Base-by-base conservation (phyloP, 2,797 vertebrate species). In the Potorous gilbertii region DNA sequence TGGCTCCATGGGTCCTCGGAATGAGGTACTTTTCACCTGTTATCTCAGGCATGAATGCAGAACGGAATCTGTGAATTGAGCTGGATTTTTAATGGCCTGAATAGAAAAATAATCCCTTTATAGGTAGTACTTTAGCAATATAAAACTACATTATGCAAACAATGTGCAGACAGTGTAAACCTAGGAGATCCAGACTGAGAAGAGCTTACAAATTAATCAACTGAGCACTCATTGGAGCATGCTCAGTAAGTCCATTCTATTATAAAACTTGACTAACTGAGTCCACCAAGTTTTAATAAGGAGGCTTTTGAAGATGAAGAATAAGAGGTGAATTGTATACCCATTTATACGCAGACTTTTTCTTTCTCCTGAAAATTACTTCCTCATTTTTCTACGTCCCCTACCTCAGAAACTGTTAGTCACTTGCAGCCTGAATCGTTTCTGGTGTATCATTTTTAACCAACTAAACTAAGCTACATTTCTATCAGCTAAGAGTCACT, bases 61-160 rank as follows among this genome's bases (percentile, higher is more conserved):
- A 97, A 92, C 1, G 13, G n/a, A 97, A 97, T 96, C 98, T 98
- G 24, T 96, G 98, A 97, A 97, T 98, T 98, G 98, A 97, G 97
- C 97, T 96, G 56, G 95, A 94, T 96, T 98, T 97, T 98, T 98
- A 98, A 98, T 98, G 97, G 96, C 96, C 95, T 96, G 98, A 98
- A 98, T 98, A 98, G 97, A 97, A 98, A 98, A 98, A 98, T 98
- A 98, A 98, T 98, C 98, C 98, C 98, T 98, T 98, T 98, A 97
- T 97, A 98, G 98, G 97, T 96, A 97, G 96, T 94, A 97, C 97
- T 98, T 98, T 98, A 96, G 97, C 91, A 96, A 93, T 96, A 97
- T 98, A 97, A 98, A 98, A 98, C 98, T 98, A 95, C 96, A 98
- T 98, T 98, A 98, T 98, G 98, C 98, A 98, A 98, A 98, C 98